Conservation (phyloP, 1,140 invertebrate species). For the Drosophila gunungcola region DNA sequence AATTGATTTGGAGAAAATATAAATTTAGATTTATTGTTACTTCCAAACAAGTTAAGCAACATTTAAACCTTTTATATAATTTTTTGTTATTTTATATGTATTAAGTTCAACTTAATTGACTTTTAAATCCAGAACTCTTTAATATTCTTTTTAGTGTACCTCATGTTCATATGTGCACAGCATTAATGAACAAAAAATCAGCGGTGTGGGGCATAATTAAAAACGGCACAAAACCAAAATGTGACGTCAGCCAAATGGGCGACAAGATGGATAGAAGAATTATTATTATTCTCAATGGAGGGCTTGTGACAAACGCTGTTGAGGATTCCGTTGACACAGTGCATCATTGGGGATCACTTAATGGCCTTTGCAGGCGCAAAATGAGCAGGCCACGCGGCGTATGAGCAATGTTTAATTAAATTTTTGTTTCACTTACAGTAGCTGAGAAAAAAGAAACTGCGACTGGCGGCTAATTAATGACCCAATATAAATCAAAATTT, state of each 20-base stretch:
- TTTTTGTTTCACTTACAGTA: slow-evolving; percentile 22
- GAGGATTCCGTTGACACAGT: slow-evolving; percentile 3
- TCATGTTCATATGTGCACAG: not conserved
- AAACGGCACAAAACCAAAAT: slow-evolving; percentile 5
- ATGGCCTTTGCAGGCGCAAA: slow-evolving; percentile 38
- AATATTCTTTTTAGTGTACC: slow-evolving; percentile 8
- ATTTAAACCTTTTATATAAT: too few species aligned
- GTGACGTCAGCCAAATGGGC: slow-evolving; percentile 5
- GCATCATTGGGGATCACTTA: slow-evolving; percentile 59
- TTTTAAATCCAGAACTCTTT: not conserved
- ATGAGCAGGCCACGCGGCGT: slow-evolving; percentile 20
- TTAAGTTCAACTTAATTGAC: too few species aligned
- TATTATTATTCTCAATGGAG: not conserved
- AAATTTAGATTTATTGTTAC: too few species aligned
- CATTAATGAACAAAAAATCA: slow-evolving; percentile 26
- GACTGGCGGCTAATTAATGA: slow-evolving; percentile 63
- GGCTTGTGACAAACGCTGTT: slow-evolving; percentile 13
- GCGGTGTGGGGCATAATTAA: slow-evolving; percentile 1
- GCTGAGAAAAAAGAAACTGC: slow-evolving; percentile 12
- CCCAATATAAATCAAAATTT: slow-evolving; percentile 70
- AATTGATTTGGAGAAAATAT: too few species aligned
- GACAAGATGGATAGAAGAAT: not conserved
- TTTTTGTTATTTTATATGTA: too few species aligned
- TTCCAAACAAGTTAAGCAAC: too few species aligned
- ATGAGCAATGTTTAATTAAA: slow-evolving; percentile 64